Evolutionary conservation across 2,113 vertebrate genomes (phyloP), one percentile per base, ranked within the genome.

Genomic region (Perognathus longimembris): DNA sequence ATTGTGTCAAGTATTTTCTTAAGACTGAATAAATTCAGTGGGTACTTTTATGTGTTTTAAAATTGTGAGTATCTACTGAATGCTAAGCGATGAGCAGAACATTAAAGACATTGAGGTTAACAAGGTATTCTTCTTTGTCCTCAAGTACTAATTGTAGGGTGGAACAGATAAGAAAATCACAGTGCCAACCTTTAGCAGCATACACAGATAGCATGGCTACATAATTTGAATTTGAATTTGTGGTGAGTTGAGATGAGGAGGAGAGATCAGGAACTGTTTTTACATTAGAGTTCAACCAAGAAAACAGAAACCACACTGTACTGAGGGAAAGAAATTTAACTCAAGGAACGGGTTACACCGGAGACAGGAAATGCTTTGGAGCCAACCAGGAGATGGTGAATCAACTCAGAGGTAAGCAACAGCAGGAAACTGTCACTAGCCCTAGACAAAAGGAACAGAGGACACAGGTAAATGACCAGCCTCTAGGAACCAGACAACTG

Each of bases 291-390:
- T 90, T 78, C 42, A 67, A 61, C 21, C 40, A 38, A 38, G 54
- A 42, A 93, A 79, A 45, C 70, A 93, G 81, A 88, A 90, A 86
- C n/a, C 21, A 36, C n/a, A 70, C 12, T 40, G 36, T 50, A 3
- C 28, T 36, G 11, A 74, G 88, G 57, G 28, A n/a, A 66, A 74
- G 15, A 5, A 67, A 40, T 89, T 90, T 57, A 87, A 69, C n/a
- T 7, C 59, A 42, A 24, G 36, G 21, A 81, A 34, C 32, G 85
- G 32, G 24, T 45, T 74, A 57, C 38, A 45, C 0, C 6, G 34
- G 6, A 11, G 20, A 38, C n/a, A 85, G 78, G 75, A 80, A 84
- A 71, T 32, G n/a, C 63, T 90, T 76, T 34, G 18, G 83, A 82
- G 28, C 9, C 54, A 85, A n/a, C 11, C 59, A 71, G 34, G 24